A percentile compares a stretch with the other conserved stretches of the same genome.
Evolutionary conservation across 2,888 invertebrate genomes (phyloP).

Genomic region (Mystacides longicornis): DNA sequence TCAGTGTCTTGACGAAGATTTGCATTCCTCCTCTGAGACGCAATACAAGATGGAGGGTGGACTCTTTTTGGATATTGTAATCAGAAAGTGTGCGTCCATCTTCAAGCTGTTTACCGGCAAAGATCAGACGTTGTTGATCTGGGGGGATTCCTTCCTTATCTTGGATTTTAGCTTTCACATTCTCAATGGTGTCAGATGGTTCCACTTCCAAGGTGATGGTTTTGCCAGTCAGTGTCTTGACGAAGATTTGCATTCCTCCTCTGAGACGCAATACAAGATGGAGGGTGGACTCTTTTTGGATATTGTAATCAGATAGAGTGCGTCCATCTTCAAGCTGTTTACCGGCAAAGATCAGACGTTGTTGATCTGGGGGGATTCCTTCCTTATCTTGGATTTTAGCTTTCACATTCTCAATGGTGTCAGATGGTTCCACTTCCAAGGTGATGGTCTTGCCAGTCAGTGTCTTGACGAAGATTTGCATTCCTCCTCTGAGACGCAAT

Average conservation of each 20-base stretch:
- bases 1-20: slow-evolving; percentile 52
- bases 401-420: slow-evolving; percentile 56
- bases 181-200: slow-evolving; percentile 56
- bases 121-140: slow-evolving; percentile 58
- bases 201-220: slow-evolving; percentile 39
- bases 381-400: slow-evolving; percentile 48
- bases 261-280: slow-evolving; percentile 52
- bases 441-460: slow-evolving; percentile 46
- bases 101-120: slow-evolving; percentile 63
- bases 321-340: slow-evolving; percentile 61
- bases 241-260: slow-evolving; percentile 34
- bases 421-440: slow-evolving; percentile 40
- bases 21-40: slow-evolving; percentile 58
- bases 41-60: slow-evolving; percentile 52
- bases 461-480: slow-evolving; percentile 51
- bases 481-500: slow-evolving; percentile 83
- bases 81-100: slow-evolving; percentile 61
- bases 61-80: slow-evolving; percentile 61
- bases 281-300: slow-evolving; percentile 54
- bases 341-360: slow-evolving; percentile 56
- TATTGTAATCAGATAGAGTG: slow-evolving; percentile 58
- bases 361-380: slow-evolving; percentile 51
- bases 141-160: slow-evolving; percentile 51
- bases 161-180: slow-evolving; percentile 55
- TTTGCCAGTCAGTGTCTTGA: slow-evolving; percentile 18